phyloP scores from a whole-genome alignment of 2,797 vertebrate species.

The Echeneis naucrates region DNA sequence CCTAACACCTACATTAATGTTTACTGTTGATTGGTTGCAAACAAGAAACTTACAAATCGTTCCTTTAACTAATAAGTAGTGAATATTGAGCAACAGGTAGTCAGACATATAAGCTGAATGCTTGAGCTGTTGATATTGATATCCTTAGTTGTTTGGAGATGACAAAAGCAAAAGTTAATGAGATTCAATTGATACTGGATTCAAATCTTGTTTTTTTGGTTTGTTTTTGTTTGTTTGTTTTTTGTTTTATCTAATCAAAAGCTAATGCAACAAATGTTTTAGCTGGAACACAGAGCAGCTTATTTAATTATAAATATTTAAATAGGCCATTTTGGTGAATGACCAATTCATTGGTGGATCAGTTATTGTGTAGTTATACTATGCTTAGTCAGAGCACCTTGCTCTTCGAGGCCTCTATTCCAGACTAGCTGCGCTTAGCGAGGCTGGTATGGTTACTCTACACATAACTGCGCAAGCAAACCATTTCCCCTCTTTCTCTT shows the following conservation, averaged over 20 bases:
- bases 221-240: too few relatives aligned
- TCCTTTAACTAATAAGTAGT: too few relatives aligned
- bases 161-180: not conserved
- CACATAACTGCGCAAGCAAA: not conserved
- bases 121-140: not conserved
- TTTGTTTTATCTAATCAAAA: not conserved
- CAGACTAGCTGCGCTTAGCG: slow-evolving; percentile 4
- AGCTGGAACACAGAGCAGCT: not conserved
- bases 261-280: not conserved
- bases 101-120: not conserved
- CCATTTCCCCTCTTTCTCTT: slow-evolving; percentile 28
- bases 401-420: not conserved
- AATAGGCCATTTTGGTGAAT: not conserved
- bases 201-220: too few relatives aligned
- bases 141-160: not conserved
- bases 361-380: not conserved
- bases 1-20: too few relatives aligned
- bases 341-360: not conserved
- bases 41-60: too few relatives aligned
- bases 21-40: too few relatives aligned
- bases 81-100: not conserved
- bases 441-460: slow-evolving; percentile 21
- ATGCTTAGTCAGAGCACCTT: too few relatives aligned
- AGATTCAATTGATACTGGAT: too few relatives aligned
- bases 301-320: not conserved